Evolutionary conservation across 2,888 invertebrate genomes (phyloP).

Genomic region (Slavum lentiscoides): DNA sequence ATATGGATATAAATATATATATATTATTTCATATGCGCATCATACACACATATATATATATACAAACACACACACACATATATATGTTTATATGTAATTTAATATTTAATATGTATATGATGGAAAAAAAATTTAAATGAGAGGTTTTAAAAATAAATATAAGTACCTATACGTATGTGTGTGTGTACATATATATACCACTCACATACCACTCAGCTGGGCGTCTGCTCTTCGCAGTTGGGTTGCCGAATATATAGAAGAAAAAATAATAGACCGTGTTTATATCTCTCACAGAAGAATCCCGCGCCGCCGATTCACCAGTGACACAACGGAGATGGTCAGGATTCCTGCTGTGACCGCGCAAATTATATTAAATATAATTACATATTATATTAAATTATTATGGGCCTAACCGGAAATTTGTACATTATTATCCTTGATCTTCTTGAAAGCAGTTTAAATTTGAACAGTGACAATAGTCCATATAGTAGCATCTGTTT

Average conservation of each 20-base stretch:
- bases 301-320: neutral
- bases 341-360: conserved; percentile 44
- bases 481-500: too few relatives aligned
- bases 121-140: conserved; percentile 44
- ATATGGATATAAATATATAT: neutral
- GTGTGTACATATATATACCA: neutral
- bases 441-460: too few relatives aligned
- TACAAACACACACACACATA: conserved; percentile 10
- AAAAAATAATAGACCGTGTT: conserved; percentile 15
- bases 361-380: too few relatives aligned
- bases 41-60: conserved; percentile 21
- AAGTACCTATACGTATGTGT: too few relatives aligned
- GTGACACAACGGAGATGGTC: conserved; percentile 22
- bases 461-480: too few relatives aligned
- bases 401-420: too few relatives aligned
- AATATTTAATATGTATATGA: conserved; percentile 17
- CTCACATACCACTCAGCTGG: conserved; percentile 43
- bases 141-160: conserved; percentile 32
- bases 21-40: neutral
- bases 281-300: conserved; percentile 31
- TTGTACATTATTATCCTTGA: too few relatives aligned
- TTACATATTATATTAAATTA: too few relatives aligned
- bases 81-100: neutral
- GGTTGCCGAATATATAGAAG: neutral
- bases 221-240: conserved; percentile 30